These are phyloP conservation scores for Candidula unifasciata DNA, from an alignment of 2,888 invertebrate species.

Conservation along the genomic window DNA sequence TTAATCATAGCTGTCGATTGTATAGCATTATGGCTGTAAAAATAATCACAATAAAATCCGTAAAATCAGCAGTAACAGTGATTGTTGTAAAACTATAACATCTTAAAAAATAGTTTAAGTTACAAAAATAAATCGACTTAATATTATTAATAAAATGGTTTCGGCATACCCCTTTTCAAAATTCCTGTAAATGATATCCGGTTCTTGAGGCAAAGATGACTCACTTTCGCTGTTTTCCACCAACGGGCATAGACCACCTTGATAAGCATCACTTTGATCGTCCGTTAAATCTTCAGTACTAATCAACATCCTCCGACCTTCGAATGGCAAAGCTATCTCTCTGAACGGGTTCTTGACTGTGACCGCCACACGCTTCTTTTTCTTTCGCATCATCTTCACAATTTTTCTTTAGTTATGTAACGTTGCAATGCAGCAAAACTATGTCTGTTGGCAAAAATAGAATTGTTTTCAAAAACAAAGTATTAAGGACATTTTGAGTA, in stretches of 20 bases:
- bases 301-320: constrained; percentile 25
- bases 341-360: background rate
- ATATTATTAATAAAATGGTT: no score
- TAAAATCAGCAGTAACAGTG: no score
- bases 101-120: no score
- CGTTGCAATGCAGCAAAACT: background rate
- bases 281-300: constrained; percentile 11
- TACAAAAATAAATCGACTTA: no score
- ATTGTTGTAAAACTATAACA: no score
- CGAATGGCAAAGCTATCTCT: background rate
- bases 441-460: no score
- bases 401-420: background rate
- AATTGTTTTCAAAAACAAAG: no score
- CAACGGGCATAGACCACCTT: no score
- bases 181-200: background rate
- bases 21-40: no score
- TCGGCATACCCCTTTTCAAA: background rate
- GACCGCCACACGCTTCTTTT: background rate
- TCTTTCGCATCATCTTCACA: constrained; percentile 12
- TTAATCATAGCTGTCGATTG: no score
- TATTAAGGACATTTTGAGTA: no score
- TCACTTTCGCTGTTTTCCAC: background rate
- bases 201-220: background rate
- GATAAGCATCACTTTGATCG: background rate
- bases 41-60: no score